A percentile compares a stretch with the other conserved stretches of the same genome.
These are phyloP conservation scores for Manis javanica DNA, from an alignment of 2,797 vertebrate genomes.

Conservation along the genomic window DNA sequence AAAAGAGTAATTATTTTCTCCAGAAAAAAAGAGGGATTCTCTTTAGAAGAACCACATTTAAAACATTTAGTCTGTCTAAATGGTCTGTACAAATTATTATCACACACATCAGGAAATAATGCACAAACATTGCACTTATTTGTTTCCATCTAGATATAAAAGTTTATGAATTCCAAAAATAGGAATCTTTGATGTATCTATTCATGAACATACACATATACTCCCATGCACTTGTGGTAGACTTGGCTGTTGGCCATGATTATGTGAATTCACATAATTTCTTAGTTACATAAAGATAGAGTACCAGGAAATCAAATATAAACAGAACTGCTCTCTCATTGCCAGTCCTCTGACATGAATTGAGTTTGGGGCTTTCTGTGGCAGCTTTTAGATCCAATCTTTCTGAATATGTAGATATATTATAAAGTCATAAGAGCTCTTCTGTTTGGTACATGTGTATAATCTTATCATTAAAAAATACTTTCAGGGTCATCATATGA, in stretches of 20 bases:
- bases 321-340: background rate
- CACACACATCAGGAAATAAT: slow-evolving; percentile 52
- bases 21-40: background rate
- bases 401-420: background rate
- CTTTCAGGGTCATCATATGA: background rate
- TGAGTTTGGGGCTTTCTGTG: background rate
- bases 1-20: slow-evolving; percentile 25
- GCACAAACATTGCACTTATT: background rate
- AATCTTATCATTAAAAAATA: slow-evolving; percentile 27
- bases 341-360: background rate
- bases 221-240: background rate
- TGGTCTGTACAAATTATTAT: slow-evolving; percentile 33
- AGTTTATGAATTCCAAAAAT: slow-evolving; percentile 62
- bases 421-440: background rate
- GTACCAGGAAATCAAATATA: slow-evolving; percentile 33
- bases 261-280: slow-evolving; percentile 46
- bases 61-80: slow-evolving; percentile 16
- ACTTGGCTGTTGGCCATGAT: slow-evolving; percentile 30
- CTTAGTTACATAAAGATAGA: slow-evolving; percentile 53
- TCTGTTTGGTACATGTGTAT: background rate
- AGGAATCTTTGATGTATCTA: slow-evolving; percentile 39
- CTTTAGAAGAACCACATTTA: slow-evolving; percentile 42
- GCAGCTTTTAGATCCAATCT: slow-evolving; percentile 32
- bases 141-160: slow-evolving; percentile 54
- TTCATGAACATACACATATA: background rate